Conservation (phyloP, 1,140 invertebrate genomes). For the Drosophila miranda region DNA sequence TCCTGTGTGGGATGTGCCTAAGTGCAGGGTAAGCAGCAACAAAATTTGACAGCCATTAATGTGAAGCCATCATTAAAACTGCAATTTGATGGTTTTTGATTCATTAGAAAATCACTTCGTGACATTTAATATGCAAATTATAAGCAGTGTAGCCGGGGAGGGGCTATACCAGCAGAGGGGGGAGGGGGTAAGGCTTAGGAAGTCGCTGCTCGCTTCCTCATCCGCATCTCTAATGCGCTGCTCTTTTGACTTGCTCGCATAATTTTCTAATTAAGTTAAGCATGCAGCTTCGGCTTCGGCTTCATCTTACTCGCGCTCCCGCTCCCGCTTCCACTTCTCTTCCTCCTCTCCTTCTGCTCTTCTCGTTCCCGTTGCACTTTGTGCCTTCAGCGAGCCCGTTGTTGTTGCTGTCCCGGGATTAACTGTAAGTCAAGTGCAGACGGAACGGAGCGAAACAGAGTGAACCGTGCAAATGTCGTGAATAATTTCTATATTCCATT, state of each 20-base stretch:
- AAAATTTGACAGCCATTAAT: constrained; percentile 76
- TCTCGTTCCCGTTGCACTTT: constrained; percentile 44
- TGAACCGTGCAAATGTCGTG: constrained; percentile 52
- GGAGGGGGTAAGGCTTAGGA: neutral
- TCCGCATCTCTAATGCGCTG: constrained; percentile 64
- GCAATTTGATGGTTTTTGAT: constrained; percentile 76
- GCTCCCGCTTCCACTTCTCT: neutral
- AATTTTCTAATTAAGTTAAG: constrained; percentile 76
- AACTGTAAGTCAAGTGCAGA: constrained; percentile 64
- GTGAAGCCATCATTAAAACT: constrained; percentile 71
- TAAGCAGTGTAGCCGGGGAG: constrained; percentile 30
- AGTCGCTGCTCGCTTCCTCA: constrained; percentile 9
- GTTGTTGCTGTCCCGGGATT: constrained; percentile 64
- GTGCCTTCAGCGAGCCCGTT: constrained; percentile 6
- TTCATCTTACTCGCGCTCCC: neutral
- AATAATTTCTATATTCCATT: constrained; percentile 47
- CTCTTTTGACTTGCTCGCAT: constrained; percentile 76
- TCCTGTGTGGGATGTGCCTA: constrained; percentile 35
- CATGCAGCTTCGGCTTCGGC: constrained; percentile 15
- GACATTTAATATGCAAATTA: constrained; percentile 76
- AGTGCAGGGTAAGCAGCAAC: constrained; percentile 64
- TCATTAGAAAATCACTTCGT: constrained; percentile 76
- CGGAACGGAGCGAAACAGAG: neutral
- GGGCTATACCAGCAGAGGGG: neutral
- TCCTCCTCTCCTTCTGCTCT: constrained; percentile 10